Evolutionary conservation across 1,140 invertebrate species (phyloP).

Genomic region (Lordiphosa collinella): DNA sequence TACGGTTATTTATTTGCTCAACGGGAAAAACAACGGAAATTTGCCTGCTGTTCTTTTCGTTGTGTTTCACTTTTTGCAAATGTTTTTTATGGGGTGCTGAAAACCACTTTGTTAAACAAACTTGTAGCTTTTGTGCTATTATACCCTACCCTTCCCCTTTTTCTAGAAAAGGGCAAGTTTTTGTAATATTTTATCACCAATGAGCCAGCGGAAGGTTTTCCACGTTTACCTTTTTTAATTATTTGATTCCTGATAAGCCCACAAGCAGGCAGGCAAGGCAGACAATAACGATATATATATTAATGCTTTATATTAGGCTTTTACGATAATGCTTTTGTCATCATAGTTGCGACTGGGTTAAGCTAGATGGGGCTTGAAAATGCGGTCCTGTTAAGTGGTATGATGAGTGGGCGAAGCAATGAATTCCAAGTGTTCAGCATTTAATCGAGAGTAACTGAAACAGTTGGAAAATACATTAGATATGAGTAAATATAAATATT

Average conservation of each 20-base stretch:
- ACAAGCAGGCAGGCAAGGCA: background rate
- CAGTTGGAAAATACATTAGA: no score
- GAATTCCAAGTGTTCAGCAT: no score
- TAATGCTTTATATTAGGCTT: slow-evolving; percentile 24
- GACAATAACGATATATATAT: slow-evolving; percentile 15
- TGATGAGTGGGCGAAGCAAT: no score
- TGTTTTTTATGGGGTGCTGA: slow-evolving; percentile 63
- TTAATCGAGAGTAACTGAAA: no score
- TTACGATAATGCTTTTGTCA: slow-evolving; percentile 10
- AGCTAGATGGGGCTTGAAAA: no score
- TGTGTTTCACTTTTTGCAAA: slow-evolving; percentile 21
- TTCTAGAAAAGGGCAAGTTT: background rate
- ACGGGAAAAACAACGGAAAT: slow-evolving; percentile 51
- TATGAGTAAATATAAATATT: no score
- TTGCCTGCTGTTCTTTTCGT: slow-evolving; percentile 31
- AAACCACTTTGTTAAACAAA: slow-evolving; percentile 72
- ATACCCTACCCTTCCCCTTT: background rate
- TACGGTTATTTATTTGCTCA: slow-evolving; percentile 69
- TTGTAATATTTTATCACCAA: slow-evolving; percentile 35
- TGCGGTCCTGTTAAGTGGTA: no score
- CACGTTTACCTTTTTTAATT: slow-evolving; percentile 35
- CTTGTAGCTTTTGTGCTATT: slow-evolving; percentile 32
- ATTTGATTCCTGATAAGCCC: slow-evolving; percentile 62
- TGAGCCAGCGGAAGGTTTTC: slow-evolving; percentile 11
- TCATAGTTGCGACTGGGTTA: no score